Conservation (phyloP, 2,888 invertebrate species). For the Drosophila peninsularis region DNA sequence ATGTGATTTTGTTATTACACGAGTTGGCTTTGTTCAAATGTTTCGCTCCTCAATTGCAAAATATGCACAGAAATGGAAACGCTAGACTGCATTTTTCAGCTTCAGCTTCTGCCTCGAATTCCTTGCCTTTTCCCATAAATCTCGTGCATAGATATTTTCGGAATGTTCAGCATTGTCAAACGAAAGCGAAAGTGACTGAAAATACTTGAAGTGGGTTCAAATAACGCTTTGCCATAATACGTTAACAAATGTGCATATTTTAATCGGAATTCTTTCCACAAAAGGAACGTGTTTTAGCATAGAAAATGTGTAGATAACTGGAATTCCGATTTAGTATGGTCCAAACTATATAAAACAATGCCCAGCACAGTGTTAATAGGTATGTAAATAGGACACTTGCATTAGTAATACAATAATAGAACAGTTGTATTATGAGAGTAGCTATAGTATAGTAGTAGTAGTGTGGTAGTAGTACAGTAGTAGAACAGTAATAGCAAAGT, state of each 20-base stretch:
- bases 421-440: neutral
- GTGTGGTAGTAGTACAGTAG: too few relatives aligned
- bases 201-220: neutral
- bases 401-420: too few relatives aligned
- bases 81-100: constrained; percentile 14
- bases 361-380: neutral
- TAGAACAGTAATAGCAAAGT: too few relatives aligned
- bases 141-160: constrained; percentile 2
- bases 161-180: constrained; percentile 9
- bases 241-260: constrained; percentile 1
- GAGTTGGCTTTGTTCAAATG: constrained; percentile 18
- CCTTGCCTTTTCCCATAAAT: constrained; percentile 12
- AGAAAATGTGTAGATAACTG: neutral
- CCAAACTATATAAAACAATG: neutral
- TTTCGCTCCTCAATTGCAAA: constrained; percentile 11
- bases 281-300: neutral
- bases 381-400: neutral
- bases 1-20: constrained; percentile 15
- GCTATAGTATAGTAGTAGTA: neutral
- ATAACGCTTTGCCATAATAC: neutral
- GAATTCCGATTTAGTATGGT: neutral
- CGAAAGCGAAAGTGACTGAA: constrained; percentile 5
- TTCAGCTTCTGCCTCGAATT: constrained; percentile 5
- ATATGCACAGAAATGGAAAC: constrained; percentile 6
- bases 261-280: neutral